These are phyloP conservation scores for Drosophila phalerata DNA, from an alignment of 2,888 invertebrate genomes.

Conservation along the genomic window DNA sequence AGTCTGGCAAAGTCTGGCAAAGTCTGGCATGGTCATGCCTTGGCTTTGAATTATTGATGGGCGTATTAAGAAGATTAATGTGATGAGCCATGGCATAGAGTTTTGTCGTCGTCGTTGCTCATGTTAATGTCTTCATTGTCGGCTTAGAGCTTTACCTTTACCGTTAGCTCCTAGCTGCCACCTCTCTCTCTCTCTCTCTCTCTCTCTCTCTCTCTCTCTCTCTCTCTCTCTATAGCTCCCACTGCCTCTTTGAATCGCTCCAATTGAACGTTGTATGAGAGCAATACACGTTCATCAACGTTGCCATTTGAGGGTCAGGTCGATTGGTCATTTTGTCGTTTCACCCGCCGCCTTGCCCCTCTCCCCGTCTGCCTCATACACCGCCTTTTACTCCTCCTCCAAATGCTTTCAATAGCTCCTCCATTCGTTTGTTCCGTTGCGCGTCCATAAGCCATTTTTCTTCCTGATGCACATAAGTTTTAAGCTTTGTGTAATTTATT, in stretches of 20 bases:
- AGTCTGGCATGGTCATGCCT: constrained; percentile 70
- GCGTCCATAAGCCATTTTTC: constrained; percentile 80
- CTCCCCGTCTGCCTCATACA: not conserved
- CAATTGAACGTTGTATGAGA: constrained; percentile 55
- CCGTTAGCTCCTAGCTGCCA: constrained; percentile 50
- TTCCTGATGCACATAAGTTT: constrained; percentile 76
- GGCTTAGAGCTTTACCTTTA: constrained; percentile 75
- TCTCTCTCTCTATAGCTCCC: not conserved
- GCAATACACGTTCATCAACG: constrained; percentile 76
- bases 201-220: not conserved
- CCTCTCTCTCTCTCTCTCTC: constrained; percentile 5
- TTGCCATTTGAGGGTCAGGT: constrained; percentile 62
- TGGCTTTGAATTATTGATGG: constrained; percentile 81
- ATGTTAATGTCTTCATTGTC: constrained; percentile 81
- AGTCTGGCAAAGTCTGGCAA: constrained; percentile 25
- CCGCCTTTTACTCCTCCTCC: not conserved
- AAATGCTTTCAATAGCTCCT: constrained; percentile 11
- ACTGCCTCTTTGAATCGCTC: constrained; percentile 42
- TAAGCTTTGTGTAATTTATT: constrained; percentile 79
- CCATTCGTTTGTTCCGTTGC: constrained; percentile 61
- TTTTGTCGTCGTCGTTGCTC: constrained; percentile 70
- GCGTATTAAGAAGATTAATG: constrained; percentile 81
- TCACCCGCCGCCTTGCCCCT: not conserved
- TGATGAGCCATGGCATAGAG: constrained; percentile 73
- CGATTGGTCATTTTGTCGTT: constrained; percentile 74